Evolutionary conservation across 2,888 invertebrate genomes (phyloP).

Genomic region (Caenorhabditis sulstoni): DNA sequence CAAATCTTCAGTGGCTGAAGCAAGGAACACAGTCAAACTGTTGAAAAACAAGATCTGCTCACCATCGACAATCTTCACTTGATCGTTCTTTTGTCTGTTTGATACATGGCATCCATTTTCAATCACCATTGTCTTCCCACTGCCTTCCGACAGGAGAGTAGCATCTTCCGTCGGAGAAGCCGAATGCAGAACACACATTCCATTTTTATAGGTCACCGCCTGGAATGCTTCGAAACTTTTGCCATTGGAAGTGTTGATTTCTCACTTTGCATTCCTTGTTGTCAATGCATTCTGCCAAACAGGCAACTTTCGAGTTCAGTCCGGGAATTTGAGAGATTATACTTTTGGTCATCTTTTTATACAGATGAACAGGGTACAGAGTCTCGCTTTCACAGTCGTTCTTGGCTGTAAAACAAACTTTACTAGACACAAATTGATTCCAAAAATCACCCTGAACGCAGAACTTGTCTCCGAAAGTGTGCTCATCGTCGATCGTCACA

Average conservation of each 20-base stretch:
- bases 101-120: conserved; percentile 69
- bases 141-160: conserved; percentile 60
- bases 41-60: too few species aligned
- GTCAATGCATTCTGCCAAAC: conserved; percentile 68
- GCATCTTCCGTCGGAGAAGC: conserved; percentile 55
- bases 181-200: conserved; percentile 69
- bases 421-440: neutral
- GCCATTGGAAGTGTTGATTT: neutral
- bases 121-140: conserved; percentile 67
- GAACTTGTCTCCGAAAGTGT: conserved; percentile 70
- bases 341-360: conserved; percentile 62
- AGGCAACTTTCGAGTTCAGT: conserved; percentile 66
- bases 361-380: conserved; percentile 65
- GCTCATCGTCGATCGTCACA: conserved; percentile 60
- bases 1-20: conserved; percentile 17
- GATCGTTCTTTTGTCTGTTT: conserved; percentile 1
- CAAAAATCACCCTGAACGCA: conserved; percentile 62
- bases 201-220: conserved; percentile 69
- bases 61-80: neutral
- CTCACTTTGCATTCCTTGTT: conserved; percentile 64
- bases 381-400: conserved; percentile 67
- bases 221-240: conserved; percentile 17
- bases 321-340: conserved; percentile 60
- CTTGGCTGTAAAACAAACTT: conserved; percentile 52
- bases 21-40: too few species aligned